Conservation (phyloP, 2,888 invertebrate species). For the Catocala sponsa region DNA sequence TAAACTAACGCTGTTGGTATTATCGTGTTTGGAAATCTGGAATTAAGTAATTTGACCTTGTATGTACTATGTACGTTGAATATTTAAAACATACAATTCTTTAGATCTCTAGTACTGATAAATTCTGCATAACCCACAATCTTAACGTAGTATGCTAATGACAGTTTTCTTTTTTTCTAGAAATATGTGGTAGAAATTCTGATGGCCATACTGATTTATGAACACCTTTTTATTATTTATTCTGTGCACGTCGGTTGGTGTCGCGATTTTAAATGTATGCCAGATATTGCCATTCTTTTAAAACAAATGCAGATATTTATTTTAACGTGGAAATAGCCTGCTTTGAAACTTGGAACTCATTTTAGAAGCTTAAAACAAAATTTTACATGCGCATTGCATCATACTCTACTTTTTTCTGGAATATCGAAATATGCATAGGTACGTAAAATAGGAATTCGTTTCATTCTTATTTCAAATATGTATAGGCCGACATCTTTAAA, state of each 20-base stretch:
- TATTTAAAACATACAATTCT: slow-evolving; percentile 39
- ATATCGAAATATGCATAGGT: no score
- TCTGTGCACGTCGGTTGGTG: neutral
- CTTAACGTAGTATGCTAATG: slow-evolving; percentile 13
- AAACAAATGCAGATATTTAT: neutral
- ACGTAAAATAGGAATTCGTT: no score
- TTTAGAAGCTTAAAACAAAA: no score
- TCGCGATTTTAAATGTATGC: slow-evolving; percentile 8
- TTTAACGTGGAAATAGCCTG: no score
- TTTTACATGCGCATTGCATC: no score
- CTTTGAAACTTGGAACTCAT: no score
- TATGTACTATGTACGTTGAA: slow-evolving; percentile 17
- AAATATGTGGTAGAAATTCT: slow-evolving; percentile 18
- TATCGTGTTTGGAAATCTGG: slow-evolving; percentile 55
- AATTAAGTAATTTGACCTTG: slow-evolving; percentile 57
- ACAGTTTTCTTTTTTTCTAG: slow-evolving; percentile 15
- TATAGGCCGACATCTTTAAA: no score
- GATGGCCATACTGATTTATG: slow-evolving; percentile 17
- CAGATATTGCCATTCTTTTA: neutral
- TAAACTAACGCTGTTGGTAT: slow-evolving; percentile 22
- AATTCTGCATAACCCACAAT: no score
- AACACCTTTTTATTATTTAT: slow-evolving; percentile 21
- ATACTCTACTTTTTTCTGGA: no score
- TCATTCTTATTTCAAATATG: no score
- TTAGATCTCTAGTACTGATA: slow-evolving; percentile 18